Evolutionary conservation across 2,113 vertebrate species (phyloP), one percentile per base, ranked within the genome.

Genomic region (Chitala chitala): DNA sequence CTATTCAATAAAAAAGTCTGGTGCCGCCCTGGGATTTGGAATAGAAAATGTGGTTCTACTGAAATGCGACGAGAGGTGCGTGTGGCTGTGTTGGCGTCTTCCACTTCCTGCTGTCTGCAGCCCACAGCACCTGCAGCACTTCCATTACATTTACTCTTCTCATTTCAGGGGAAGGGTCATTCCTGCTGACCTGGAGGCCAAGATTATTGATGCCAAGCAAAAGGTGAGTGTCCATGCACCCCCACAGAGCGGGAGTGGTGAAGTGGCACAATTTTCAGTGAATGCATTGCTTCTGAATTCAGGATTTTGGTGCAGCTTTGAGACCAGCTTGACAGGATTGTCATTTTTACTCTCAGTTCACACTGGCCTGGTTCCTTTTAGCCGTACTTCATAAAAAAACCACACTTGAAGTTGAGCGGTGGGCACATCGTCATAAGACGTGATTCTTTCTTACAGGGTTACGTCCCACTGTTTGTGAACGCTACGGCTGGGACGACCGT

Each of bases 1-100:
- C 87, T 99, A 99, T 78, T 99, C 97, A 59, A 98, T 98, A 90
- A 99, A 99, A 85, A 99, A 99, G 84, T 92, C 96, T 65, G 95
- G 96, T 65, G 94, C 96, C 69, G 94, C 94, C 0, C 91, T 99
- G 82, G 97, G 97, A 4, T 96, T 99, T 78, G 97, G 97, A 85
- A 96, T 95, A 5, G 96, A 99, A 78, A 98, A 99, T 73, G 92
- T 99, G 83, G 91, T 99, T 86, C 89, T 99, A 81, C 82, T 99
- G 86, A 96, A 89, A 74, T 95, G 94, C 81, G 94, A 95, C 86
- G 93, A 96, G 87, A 94, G 95, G 97, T 97, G 89, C 79, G 80
- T 72, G 7, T 59, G 75, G 40, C 85, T 17, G n/a, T n/a, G n/a
- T n/a, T n/a, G n/a, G 69, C 77, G 59, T 5, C 81, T 36, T 69